A percentile compares a stretch with the other conserved stretches of the same genome.
These are phyloP conservation scores for Pelosia muscerda DNA, from an alignment of 2,888 invertebrate genomes.

Conservation along the genomic window DNA sequence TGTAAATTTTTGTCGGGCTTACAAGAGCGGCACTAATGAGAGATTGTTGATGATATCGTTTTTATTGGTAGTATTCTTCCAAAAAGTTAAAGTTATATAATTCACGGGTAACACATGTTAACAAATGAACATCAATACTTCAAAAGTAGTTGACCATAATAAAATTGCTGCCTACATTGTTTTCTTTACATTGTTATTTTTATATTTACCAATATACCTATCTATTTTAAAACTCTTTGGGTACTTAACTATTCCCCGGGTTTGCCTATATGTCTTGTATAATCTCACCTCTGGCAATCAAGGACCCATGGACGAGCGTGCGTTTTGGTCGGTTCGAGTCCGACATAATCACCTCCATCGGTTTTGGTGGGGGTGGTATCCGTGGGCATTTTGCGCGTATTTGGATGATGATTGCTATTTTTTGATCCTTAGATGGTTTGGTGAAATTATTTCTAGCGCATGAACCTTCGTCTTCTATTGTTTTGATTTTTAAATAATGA, in stretches of 20 bases:
- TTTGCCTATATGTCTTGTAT: too few relatives aligned
- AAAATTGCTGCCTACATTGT: slow-evolving; percentile 38
- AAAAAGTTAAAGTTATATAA: slow-evolving; percentile 56
- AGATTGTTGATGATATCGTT: slow-evolving; percentile 51
- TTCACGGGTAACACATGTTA: slow-evolving; percentile 32
- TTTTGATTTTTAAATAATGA: slow-evolving; percentile 61
- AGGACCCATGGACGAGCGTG: too few relatives aligned
- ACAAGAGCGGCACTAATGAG: slow-evolving; percentile 52
- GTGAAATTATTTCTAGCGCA: slow-evolving; percentile 61
- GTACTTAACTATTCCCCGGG: too few relatives aligned
- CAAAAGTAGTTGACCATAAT: slow-evolving; percentile 32
- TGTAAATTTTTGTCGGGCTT: slow-evolving; percentile 52
- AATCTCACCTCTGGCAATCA: too few relatives aligned
- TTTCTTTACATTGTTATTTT: slow-evolving; percentile 29
- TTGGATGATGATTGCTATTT: slow-evolving; percentile 47
- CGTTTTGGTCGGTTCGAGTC: too few relatives aligned
- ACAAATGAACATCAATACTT: slow-evolving; percentile 36
- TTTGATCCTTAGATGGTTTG: slow-evolving; percentile 54
- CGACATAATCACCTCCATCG: too few relatives aligned
- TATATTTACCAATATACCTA: background rate
- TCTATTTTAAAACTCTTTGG: background rate
- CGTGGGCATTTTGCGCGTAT: too few relatives aligned
- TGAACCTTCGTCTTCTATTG: slow-evolving; percentile 58
- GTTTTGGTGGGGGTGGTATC: too few relatives aligned
- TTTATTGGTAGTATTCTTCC: slow-evolving; percentile 46